Evolutionary conservation across 2,113 vertebrate genomes (phyloP).

Genomic region (Cranoglanis bouderius): DNA sequence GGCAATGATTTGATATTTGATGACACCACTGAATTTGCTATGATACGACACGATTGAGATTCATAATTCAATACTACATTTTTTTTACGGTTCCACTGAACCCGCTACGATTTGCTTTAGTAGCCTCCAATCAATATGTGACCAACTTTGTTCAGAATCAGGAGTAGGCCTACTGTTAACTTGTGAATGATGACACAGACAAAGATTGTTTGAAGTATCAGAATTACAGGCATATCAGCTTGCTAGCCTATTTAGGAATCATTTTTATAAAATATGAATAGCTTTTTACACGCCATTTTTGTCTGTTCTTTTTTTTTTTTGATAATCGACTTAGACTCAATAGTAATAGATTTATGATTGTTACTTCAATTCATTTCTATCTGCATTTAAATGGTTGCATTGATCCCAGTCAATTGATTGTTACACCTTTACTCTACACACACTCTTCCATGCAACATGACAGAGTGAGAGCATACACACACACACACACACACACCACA

Average conservation of each 20-base stretch:
- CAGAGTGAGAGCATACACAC: neutral
- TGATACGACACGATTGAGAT: neutral
- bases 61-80: neutral
- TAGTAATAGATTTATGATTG: too few species aligned
- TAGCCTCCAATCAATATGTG: neutral
- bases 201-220: too few species aligned
- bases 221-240: too few species aligned
- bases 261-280: too few species aligned
- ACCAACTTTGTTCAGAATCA: neutral
- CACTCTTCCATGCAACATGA: neutral
- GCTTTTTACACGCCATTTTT: too few species aligned
- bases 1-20: neutral
- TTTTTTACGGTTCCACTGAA: neutral
- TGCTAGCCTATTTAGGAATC: too few species aligned
- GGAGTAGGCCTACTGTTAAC: neutral
- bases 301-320: too few species aligned
- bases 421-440: neutral
- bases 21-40: neutral
- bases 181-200: too few species aligned
- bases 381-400: neutral
- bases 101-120: neutral
- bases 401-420: neutral
- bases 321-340: too few species aligned
- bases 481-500: neutral
- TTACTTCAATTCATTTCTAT: too few species aligned